Evolutionary conservation across 2,113 vertebrate species (phyloP), one percentile per base, ranked within the genome.

Genomic region (Sinocyclocheilus anophthalmus): DNA sequence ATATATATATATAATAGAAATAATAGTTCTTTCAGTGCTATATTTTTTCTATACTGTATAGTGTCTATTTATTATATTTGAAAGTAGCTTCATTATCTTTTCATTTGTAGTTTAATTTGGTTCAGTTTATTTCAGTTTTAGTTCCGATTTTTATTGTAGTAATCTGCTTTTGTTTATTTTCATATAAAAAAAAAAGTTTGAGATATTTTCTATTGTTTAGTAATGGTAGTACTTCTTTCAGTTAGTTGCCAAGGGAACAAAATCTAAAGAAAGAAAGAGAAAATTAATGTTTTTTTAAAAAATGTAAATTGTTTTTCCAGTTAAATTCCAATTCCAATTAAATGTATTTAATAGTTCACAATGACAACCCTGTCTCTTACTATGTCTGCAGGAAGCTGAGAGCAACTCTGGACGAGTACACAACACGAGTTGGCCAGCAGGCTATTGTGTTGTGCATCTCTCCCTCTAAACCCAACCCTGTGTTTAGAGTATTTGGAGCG

Each of bases 391-490:
- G 98, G 92, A 99, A 99, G 91, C 95, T 99, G 7, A 91, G 98
- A 82, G 97, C 97, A 84, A 99, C 97, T 0, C 93, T 99, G 89
- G 98, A 99, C 76, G 98, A 99, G 88, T 99, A 99, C 88, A 99
- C 98, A 26, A 99, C 98, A 67, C 92, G 98, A 78, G 98, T 99
- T 59, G 98, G 98, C 39, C 98, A 99, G 90, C 98, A 99, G 92
- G 98, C 98, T 82, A 99, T 99, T 0, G 98, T 99, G 1, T 94
- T 99, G 63, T 99, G 98, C 88, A 97, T 99, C 92, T 99, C 98
- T 0, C 98, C 98, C 79, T 99, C 97, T 87, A 99, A 99, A 92
- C 98, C 98, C 76, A 99, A 99, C 84, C 97, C 98, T 0, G 96
- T 99, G 88, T 99, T 98, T 85, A 99, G 99, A 93, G 98, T 99